Base-by-base conservation (phyloP, 2,797 vertebrate genomes). In the Numenius phaeopus region DNA sequence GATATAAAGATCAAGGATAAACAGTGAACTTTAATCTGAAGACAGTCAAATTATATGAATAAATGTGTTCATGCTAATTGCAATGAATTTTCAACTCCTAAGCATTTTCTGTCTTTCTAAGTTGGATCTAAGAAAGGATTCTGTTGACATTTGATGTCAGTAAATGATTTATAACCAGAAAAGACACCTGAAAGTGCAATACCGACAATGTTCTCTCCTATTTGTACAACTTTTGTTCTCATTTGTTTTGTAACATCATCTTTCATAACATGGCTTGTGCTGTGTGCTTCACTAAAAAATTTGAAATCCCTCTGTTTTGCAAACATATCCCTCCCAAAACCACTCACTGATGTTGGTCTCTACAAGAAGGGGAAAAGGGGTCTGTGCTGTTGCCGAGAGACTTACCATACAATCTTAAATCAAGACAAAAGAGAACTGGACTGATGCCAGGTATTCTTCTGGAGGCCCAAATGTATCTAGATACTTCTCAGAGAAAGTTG, bases 1-100 rank as follows among this genome's bases (percentile, higher is more conserved):
- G 3, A 15, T 79, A 61, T 7, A 87, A 47, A 94, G 39, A 88
- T 59, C 61, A 87, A 78, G 27, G 44, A 46, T 77, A 92, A 94
- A 89, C 39, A 69, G 58, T 81, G 39, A 94, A 86, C 27, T 79
- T 94, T 87, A 84, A 88, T 96, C 57, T 91, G 57, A 90, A 92
- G 71, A 34, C 40, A 91, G 27, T 42, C 27, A 92, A 78, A 76
- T 70, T 52, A 39, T 59, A 87, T 11, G 7, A 90, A 83, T 59
- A 80, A 85, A 92, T 65, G 42, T 46, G 17, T 62, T 81, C 32
- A 46, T 57, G 39, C 11, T 69, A 89, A 30, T 52, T 58, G 55
- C 20, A 87, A 72, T 59, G 40, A 90, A 87, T 79, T 93, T 96
- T 93, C 72, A 71, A 66, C 32, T 87, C 57, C 32, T 66, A n/a